A percentile compares a stretch with the other conserved stretches of the same genome.
Conservation (phyloP, 2,797 vertebrate genomes). For the Acanthiza pusilla region DNA sequence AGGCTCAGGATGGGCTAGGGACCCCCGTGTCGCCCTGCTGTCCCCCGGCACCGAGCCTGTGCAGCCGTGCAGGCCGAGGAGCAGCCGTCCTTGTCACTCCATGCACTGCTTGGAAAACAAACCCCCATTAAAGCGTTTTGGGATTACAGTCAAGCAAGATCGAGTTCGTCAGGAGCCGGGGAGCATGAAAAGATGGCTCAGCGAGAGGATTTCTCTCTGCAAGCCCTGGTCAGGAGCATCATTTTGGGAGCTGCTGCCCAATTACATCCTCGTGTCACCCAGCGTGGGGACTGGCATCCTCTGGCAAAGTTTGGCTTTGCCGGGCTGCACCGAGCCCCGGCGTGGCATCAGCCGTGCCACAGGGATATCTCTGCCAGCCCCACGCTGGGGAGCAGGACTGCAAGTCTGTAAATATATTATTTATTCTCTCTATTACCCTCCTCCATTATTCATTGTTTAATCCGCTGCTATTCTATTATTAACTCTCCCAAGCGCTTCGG, state of each 20-base stretch:
- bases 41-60: rapidly evolving
- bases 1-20: rapidly evolving
- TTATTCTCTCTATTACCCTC: conserved; percentile 67
- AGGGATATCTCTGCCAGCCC: not conserved
- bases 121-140: not conserved
- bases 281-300: rapidly evolving
- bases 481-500: conserved; percentile 58
- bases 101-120: not conserved
- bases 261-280: rapidly evolving
- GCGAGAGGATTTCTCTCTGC: not conserved
- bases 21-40: not conserved
- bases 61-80: not conserved
- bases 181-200: conserved; percentile 17
- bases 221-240: not conserved
- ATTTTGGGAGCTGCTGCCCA: not conserved
- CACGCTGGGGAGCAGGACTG: not conserved
- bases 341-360: not conserved
- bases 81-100: not conserved
- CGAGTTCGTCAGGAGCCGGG: not conserved
- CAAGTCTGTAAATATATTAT: conserved; percentile 60
- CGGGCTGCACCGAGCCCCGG: rapidly evolving
- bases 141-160: not conserved
- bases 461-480: conserved; percentile 65
- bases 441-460: conserved; percentile 64
- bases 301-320: not conserved